phyloP scores from a whole-genome alignment of 2,797 vertebrate genomes.

The Pterois miles region DNA sequence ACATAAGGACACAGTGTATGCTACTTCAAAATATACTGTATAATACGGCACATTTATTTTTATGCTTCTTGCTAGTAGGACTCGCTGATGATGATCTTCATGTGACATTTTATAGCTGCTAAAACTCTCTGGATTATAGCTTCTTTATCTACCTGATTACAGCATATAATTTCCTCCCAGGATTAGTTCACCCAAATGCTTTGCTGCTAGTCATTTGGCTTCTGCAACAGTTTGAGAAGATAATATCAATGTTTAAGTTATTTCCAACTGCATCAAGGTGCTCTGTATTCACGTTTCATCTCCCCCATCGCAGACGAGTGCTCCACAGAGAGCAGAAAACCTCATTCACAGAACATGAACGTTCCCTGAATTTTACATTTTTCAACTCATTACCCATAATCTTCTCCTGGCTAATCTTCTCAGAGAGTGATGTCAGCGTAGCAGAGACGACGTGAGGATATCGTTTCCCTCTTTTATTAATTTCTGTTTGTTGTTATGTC shows the following conservation, averaged over 20 bases:
- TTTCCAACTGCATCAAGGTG: conserved; percentile 24
- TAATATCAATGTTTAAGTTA: conserved; percentile 39
- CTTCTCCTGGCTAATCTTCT: conserved; percentile 49
- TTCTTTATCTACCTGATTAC: conserved; percentile 66
- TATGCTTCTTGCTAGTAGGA: conserved; percentile 71
- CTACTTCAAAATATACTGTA: conserved; percentile 43
- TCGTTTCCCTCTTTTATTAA: conserved; percentile 36
- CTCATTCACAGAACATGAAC: conserved; percentile 40
- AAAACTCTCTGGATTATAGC: conserved; percentile 75
- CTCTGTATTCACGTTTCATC: conserved; percentile 47
- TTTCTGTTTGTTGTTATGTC: conserved; percentile 62
- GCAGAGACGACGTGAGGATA: conserved; percentile 7
- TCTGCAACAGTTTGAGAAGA: conserved; percentile 21
- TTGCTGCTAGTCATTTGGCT: conserved; percentile 74
- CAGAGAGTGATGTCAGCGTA: conserved; percentile 39
- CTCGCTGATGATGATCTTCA: conserved; percentile 74
- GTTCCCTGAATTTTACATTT: conserved; percentile 49
- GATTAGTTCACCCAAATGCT: conserved; percentile 71
- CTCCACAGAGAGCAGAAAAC: conserved; percentile 37
- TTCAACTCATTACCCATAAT: conserved; percentile 66
- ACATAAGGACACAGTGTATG: conserved; percentile 19
- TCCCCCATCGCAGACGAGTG: conserved; percentile 34
- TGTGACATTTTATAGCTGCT: conserved; percentile 81
- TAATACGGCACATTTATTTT: conserved; percentile 42
- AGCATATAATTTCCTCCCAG: conserved; percentile 74